Base-by-base conservation (phyloP, 2,113 vertebrate genomes). In the Menura novaehollandiae region DNA sequence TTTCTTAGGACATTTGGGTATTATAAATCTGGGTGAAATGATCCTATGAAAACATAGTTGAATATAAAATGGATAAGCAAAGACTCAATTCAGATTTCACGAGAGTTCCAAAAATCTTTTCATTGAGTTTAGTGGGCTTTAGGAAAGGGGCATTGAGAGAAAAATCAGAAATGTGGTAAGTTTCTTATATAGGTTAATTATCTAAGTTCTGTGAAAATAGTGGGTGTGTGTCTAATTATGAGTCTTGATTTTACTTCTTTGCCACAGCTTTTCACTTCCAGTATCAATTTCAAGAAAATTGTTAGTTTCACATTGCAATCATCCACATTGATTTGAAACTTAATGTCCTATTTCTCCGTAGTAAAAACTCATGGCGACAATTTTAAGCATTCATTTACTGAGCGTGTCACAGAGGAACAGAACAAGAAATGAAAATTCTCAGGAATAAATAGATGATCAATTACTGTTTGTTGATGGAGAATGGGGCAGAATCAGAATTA, bases 251-350 rank as follows among this genome's bases (percentile, higher is more conserved):
- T 95, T 91, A 56, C n/a, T 81, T 86, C 63, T 93, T 89, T 41
- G 7, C 35, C 55, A 60, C 19, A 43, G 35, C 30, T 62, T 92
- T 91, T 92, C 64, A 92, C 2, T 96, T 87, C 47, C 83, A 93
- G 73, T 80, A 81, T 87, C 81, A 81, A 91, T 95, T 92, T 86
- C 64, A 92, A 92, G 83, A 92, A 95, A 89, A 92, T 92, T 89
- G 30, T 93, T 91, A 46, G 64, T 56, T 92, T 87, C 60, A 37
- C 52, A 68, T 37, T 84, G 68, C 80, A 96, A 89, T 93, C 80
- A 95, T 84, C 28, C 10, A n/a, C 73, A 95, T 74, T 96, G 91
- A 88, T 77, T 77, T 68, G 73, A 89, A 91, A 77, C n/a, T 83
- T 93, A 76, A 77, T 87, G 52, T 24, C 27, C 60, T 89, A 62